Evolutionary conservation across 1,140 invertebrate genomes (phyloP), one percentile per base, ranked within the genome.

Genomic region (Drosophila leontia): DNA sequence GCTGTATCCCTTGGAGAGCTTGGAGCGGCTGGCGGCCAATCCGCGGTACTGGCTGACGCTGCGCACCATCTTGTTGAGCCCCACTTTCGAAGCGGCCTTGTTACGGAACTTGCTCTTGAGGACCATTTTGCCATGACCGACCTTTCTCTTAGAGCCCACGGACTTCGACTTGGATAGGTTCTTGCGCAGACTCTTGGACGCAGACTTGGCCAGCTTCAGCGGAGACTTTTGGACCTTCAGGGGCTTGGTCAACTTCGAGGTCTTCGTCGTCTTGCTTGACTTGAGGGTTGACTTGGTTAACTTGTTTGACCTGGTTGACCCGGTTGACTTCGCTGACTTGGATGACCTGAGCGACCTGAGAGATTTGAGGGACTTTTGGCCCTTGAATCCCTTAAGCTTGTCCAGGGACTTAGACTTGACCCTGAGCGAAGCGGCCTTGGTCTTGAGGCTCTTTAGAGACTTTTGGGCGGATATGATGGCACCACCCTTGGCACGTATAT

Each of bases 11-110:
- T 58, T 74, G 19, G 67, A 59, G 19, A 51, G 37, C 13, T 76
- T 84, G 45, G 81, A 81, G 23, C 78, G 74, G 11, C 56, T 29
- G 9, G 48, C 15, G 5, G 41, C 60, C 8, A 90, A 15, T 15
- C 50, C 62, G 19, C 78, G 68, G 42, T 90, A 85, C 35, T 90
- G 80, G 51, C 85, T 88, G 6, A 72, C 75, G 17, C 85, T 90
- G 41, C 71, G 78, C 1, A 64, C 63, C 7, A 75, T 67, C 13
- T 80, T 80, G 37, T 26, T 15, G 39, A 67, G 7, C 57, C 47
- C 29, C 59, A 63, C n/a, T 63, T 78, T 64, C 29, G 13, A 19
- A 42, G 48, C 41, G 17, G 7, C 23, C 50, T 85, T 44, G 48
- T 2, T 15, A 2, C 48, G 74, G 59, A 29, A 87, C 48, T 87